A percentile compares a stretch with the other conserved stretches of the same genome.
phyloP scores from a whole-genome alignment of 2,797 vertebrate genomes.

The Eidolon dupreanum region DNA sequence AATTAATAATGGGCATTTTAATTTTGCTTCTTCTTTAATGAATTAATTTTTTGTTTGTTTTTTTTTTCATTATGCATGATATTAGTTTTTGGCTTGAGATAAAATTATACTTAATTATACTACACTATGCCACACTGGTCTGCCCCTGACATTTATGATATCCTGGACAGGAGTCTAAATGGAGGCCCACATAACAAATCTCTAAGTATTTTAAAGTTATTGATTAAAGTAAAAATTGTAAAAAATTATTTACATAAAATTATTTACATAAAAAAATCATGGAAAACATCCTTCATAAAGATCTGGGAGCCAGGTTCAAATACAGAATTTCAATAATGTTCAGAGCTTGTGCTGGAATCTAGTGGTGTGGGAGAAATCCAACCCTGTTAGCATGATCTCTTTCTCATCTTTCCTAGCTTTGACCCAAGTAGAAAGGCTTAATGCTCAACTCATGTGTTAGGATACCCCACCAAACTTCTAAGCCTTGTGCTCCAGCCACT shows the following conservation, averaged over 20 bases:
- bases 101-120: neutral
- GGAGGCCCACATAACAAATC: neutral
- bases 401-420: neutral
- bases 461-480: neutral
- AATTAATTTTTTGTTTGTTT: neutral
- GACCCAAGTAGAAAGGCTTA: neutral
- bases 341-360: neutral
- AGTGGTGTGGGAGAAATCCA: neutral
- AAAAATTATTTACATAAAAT: neutral
- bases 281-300: neutral
- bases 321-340: neutral
- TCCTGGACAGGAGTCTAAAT: neutral
- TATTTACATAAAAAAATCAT: neutral
- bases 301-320: neutral
- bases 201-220: neutral
- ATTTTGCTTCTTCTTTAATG: neutral
- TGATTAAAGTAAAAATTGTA: neutral
- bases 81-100: neutral
- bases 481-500: neutral
- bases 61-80: neutral
- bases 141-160: neutral
- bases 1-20: neutral
- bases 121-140: neutral
- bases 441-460: neutral
- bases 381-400: neutral